phyloP scores from a whole-genome alignment of 2,113 vertebrate genomes.

The Eonycteris spelaea region DNA sequence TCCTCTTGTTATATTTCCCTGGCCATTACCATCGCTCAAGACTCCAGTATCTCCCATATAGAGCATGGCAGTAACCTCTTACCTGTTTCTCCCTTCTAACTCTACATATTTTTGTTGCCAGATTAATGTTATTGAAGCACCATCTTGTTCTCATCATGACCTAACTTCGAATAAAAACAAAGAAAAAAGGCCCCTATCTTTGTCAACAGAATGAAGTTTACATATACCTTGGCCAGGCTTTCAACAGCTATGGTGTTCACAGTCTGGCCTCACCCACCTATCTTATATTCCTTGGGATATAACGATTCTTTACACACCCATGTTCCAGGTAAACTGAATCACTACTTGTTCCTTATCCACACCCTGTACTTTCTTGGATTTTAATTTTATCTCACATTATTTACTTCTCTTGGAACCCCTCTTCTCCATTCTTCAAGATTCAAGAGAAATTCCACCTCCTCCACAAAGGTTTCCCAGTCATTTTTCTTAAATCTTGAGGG shows the following conservation, averaged over 20 bases:
- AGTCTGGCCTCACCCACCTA: neutral
- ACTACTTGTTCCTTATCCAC: neutral
- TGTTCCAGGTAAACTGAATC: neutral
- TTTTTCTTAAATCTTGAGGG: neutral
- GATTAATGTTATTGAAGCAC: neutral
- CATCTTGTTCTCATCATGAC: neutral
- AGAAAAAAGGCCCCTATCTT: neutral
- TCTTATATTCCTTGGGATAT: neutral
- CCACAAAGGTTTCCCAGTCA: neutral
- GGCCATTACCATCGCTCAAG: neutral
- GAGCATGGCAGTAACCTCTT: neutral
- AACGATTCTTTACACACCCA: neutral
- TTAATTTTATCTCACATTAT: neutral
- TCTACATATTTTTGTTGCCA: neutral
- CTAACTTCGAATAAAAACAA: neutral
- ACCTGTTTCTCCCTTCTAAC: neutral
- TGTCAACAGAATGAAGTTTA: neutral
- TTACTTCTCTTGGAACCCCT: neutral
- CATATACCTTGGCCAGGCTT: neutral
- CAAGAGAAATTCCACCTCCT: neutral
- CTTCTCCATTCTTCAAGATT: neutral
- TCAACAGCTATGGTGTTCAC: neutral
- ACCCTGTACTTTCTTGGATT: neutral
- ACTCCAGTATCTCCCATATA: neutral
- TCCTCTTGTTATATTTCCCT: neutral